Evolutionary conservation across 2,113 vertebrate species (phyloP), one percentile per base, ranked within the genome.

Genomic region (Chrysochloris asiatica): DNA sequence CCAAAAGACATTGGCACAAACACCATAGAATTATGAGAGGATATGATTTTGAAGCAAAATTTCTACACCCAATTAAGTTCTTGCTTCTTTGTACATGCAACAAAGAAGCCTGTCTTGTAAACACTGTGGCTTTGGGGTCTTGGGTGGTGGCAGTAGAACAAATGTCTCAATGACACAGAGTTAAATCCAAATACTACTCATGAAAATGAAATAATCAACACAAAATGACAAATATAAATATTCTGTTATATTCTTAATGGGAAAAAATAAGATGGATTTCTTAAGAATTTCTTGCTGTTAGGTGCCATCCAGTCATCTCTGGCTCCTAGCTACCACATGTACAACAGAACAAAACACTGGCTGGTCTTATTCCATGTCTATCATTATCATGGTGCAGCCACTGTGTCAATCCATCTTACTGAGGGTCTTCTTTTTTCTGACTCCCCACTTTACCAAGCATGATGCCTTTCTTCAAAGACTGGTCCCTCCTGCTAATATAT

Each of bases 1-100:
- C n/a, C n/a, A n/a, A n/a, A n/a, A n/a, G n/a, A n/a, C n/a, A n/a
- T n/a, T n/a, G n/a, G n/a, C n/a, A n/a, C n/a, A n/a, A n/a, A n/a
- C n/a, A n/a, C n/a, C n/a, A n/a, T n/a, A n/a, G n/a, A n/a, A n/a
- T n/a, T n/a, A n/a, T n/a, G n/a, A n/a, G n/a, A n/a, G n/a, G n/a
- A n/a, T n/a, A n/a, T n/a, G n/a, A n/a, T n/a, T n/a, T n/a, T n/a
- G 81, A 89, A 67, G 56, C 41, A 36, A 82, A 89, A 50, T 36
- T 5, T 69, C 47, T 9, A n/a, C 7, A 61, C 30, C 7, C 24
- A 77, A 38, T 17, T 21, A 33, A 71, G 36, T 71, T 71, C n/a
- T 77, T 77, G 17, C 83, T 89, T 63, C 21, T 5, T 21, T 71
- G 4, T 67, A 89, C 59, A 71, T 85, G 4, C 24, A 52, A 30